A percentile compares a stretch with the other conserved stretches of the same genome.
Conservation (phyloP, 2,888 invertebrate species). For the Calephelis perditalis region DNA sequence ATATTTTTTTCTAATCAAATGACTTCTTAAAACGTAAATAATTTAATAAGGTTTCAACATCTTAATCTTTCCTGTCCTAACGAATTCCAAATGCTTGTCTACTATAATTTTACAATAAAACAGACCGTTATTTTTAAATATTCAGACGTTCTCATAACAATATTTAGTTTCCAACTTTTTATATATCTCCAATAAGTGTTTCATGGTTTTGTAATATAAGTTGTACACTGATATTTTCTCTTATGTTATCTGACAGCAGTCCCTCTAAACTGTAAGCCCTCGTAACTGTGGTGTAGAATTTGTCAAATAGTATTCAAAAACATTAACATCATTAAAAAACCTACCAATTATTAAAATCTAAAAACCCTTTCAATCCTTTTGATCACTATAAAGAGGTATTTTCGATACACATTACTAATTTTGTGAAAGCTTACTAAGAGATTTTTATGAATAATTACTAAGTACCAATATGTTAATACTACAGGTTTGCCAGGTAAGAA, state of each 20-base stretch:
- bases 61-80: too few relatives aligned
- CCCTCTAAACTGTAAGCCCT: slow-evolving; percentile 30
- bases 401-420: slow-evolving; percentile 55
- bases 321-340: slow-evolving; percentile 70
- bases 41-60: too few relatives aligned
- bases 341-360: slow-evolving; percentile 65
- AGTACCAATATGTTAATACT: slow-evolving; percentile 35
- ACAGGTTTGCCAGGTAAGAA: slow-evolving; percentile 6
- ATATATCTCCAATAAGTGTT: slow-evolving; percentile 26
- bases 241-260: slow-evolving; percentile 5
- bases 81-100: slow-evolving; percentile 11
- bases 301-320: slow-evolving; percentile 57
- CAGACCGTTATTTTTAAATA: slow-evolving; percentile 35
- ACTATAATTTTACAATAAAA: slow-evolving; percentile 26
- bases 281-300: slow-evolving; percentile 56
- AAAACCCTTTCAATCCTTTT: slow-evolving; percentile 70
- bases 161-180: slow-evolving; percentile 24
- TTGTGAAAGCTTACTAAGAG: slow-evolving; percentile 49
- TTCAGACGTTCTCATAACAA: slow-evolving; percentile 21
- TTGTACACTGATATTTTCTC: slow-evolving; percentile 9
- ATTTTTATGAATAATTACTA: slow-evolving; percentile 46
- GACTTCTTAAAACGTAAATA: too few relatives aligned
- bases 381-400: slow-evolving; percentile 75
- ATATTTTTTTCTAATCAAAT: too few relatives aligned
- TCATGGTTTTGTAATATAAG: slow-evolving; percentile 14